phyloP scores from a whole-genome alignment of 2,113 vertebrate genomes.

The Chionis minor region DNA sequence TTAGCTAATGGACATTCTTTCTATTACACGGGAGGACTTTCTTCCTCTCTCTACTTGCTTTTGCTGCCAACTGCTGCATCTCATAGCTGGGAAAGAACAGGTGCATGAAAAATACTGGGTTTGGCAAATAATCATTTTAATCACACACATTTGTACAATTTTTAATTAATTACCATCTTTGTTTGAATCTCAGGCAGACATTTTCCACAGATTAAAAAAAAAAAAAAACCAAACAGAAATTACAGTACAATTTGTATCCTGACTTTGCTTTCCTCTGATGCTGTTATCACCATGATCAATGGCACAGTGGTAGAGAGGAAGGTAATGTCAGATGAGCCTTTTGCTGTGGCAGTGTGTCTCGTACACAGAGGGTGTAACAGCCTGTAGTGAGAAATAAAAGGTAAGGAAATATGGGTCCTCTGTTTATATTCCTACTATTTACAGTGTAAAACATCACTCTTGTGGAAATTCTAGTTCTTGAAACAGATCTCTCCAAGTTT shows the following conservation, averaged over 20 bases:
- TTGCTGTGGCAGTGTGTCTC: neutral
- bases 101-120: neutral
- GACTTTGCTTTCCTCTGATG: neutral
- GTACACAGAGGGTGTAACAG: neutral
- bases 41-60: neutral
- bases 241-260: neutral
- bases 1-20: constrained; percentile 5
- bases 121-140: neutral
- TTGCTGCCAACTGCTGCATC: neutral
- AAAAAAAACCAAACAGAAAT: neutral
- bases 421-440: neutral
- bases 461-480: neutral
- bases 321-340: neutral
- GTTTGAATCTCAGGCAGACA: neutral
- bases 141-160: neutral
- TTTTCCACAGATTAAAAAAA: neutral
- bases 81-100: neutral
- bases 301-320: neutral
- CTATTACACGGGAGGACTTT: neutral
- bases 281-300: neutral
- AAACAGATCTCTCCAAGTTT: neutral
- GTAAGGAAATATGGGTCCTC: neutral
- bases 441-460: neutral
- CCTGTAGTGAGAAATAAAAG: neutral
- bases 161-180: neutral